Evolutionary conservation across 2,888 invertebrate species (phyloP).

Genomic region (Teleiodes luculella): DNA sequence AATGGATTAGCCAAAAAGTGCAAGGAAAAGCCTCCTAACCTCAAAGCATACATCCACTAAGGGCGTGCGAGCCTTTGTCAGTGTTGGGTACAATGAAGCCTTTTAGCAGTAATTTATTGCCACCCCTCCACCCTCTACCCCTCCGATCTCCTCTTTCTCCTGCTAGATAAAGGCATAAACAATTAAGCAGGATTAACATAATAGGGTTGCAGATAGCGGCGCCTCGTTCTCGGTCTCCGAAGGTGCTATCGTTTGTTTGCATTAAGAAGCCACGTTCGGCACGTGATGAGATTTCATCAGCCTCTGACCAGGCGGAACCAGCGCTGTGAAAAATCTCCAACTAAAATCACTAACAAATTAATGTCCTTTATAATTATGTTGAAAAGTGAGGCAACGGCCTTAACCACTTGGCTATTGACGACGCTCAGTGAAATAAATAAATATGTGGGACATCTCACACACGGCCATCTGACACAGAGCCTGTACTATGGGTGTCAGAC

Average conservation of each 20-base stretch:
- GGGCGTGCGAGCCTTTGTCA: conserved; percentile 16
- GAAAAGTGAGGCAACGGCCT: no score
- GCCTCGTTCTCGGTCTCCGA: neutral
- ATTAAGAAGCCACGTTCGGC: neutral
- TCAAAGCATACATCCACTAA: conserved; percentile 3
- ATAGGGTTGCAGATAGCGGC: conserved; percentile 9
- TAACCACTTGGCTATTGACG: no score
- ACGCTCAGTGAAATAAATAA: no score
- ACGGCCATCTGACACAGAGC: no score
- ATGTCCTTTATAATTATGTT: no score
- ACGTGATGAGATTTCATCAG: neutral
- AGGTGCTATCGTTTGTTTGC: neutral
- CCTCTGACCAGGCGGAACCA: no score
- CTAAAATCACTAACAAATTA: no score
- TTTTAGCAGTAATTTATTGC: conserved; percentile 19
- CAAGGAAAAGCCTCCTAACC: neutral
- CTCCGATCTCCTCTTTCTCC: neutral
- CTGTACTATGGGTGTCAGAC: no score
- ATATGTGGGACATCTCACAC: no score
- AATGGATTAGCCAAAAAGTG: neutral
- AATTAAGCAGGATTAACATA: conserved; percentile 37
- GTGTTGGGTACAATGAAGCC: conserved; percentile 16
- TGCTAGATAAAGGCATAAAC: conserved; percentile 19
- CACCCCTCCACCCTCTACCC: neutral
- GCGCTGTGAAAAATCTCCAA: no score